These are phyloP conservation scores for Micropoecilia bifurca DNA, from an alignment of 2,797 vertebrate genomes.

Conservation along the genomic window DNA sequence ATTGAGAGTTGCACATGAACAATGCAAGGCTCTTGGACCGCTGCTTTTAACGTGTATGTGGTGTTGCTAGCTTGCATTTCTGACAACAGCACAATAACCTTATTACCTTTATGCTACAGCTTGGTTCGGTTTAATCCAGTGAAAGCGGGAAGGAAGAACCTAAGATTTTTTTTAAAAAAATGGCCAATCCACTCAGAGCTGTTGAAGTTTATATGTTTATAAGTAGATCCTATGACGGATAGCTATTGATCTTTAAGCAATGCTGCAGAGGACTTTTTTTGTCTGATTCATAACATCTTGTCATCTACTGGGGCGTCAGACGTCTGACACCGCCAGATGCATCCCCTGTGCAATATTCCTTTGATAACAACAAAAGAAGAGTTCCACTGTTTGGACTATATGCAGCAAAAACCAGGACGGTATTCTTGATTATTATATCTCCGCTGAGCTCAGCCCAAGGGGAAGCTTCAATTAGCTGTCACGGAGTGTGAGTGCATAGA, in stretches of 20 bases:
- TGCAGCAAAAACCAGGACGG: constrained; percentile 65
- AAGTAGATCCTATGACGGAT: constrained; percentile 40
- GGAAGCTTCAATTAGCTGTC: constrained; percentile 81
- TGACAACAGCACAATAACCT: constrained; percentile 68
- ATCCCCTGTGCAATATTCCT: constrained; percentile 74
- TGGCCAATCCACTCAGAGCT: constrained; percentile 41
- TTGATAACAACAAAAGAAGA: constrained; percentile 81
- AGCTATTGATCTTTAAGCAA: constrained; percentile 54
- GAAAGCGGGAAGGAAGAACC: constrained; percentile 63
- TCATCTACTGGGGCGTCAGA: constrained; percentile 65
- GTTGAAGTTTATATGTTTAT: constrained; percentile 44
- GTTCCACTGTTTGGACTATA: constrained; percentile 55
- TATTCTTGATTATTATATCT: constrained; percentile 86
- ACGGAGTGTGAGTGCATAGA: constrained; percentile 51
- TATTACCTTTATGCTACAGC: constrained; percentile 67
- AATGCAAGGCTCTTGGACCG: constrained; percentile 66
- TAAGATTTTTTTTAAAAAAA: constrained; percentile 50
- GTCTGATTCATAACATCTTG: constrained; percentile 48
- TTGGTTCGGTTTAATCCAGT: constrained; percentile 71
- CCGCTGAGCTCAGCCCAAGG: constrained; percentile 69
- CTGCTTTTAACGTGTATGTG: constrained; percentile 40
- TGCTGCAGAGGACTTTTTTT: constrained; percentile 27
- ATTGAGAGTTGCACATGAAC: constrained; percentile 54
- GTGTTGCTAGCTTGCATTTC: constrained; percentile 64
- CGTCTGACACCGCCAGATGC: constrained; percentile 72